Evolutionary conservation across 2,888 invertebrate species (phyloP).

Genomic region (Sphaeridia pumilis): DNA sequence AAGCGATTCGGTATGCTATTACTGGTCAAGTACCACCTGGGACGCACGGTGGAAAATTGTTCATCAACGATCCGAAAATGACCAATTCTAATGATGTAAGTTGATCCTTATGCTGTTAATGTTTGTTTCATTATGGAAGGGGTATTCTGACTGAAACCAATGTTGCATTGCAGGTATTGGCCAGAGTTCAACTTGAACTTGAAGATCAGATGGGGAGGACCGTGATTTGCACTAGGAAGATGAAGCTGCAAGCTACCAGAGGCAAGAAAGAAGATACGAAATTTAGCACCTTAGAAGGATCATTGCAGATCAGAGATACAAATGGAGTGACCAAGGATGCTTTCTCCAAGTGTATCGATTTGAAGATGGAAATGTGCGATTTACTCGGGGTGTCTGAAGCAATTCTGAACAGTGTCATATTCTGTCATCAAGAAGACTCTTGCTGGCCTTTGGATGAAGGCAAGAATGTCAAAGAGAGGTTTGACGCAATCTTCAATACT

Average conservation of each 20-base stretch:
- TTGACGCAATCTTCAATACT: conserved; percentile 97
- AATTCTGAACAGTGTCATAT: conserved; percentile 89
- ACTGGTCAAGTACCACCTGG: conserved; percentile 86
- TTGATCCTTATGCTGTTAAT: too few relatives aligned
- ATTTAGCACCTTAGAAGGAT: conserved; percentile 57
- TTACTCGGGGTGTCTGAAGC: conserved; percentile 80
- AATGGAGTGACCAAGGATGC: conserved; percentile 35
- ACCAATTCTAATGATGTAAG: conserved; percentile 46
- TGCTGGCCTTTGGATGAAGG: conserved; percentile 91
- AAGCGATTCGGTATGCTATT: conserved; percentile 79
- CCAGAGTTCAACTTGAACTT: conserved; percentile 45
- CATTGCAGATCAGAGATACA: conserved; percentile 42
- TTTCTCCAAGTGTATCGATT: conserved; percentile 28
- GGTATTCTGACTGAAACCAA: too few relatives aligned
- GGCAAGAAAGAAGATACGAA: too few relatives aligned
- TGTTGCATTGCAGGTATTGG: conserved; percentile 36
- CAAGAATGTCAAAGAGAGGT: conserved; percentile 82
- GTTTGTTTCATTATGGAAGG: too few relatives aligned
- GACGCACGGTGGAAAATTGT: conserved; percentile 46
- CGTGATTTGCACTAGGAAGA: conserved; percentile 54
- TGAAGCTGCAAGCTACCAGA: conserved; percentile 50
- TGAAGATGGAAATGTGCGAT: conserved; percentile 51
- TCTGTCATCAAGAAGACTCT: conserved; percentile 98
- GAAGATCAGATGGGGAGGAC: conserved; percentile 50
- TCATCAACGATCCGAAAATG: conserved; percentile 86